Conservation (phyloP, 2,888 invertebrate genomes). For the Catonia carolina region DNA sequence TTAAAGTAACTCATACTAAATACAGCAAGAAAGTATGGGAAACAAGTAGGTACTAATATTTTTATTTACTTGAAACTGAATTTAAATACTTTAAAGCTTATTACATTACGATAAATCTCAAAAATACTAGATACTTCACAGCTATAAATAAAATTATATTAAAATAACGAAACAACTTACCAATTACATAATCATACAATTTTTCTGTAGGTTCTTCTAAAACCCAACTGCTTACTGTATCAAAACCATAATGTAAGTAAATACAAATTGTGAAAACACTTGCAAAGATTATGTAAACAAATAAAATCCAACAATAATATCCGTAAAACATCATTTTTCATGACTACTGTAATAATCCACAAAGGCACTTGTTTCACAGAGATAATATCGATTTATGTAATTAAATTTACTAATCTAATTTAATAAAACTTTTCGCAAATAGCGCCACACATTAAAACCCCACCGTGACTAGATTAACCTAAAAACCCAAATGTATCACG, state of each 20-base stretch:
- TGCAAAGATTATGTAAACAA: conserved; percentile 31
- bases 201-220: conserved; percentile 35
- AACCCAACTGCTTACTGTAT: conserved; percentile 37
- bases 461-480: too few species aligned
- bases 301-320: conserved; percentile 30
- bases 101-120: too few species aligned
- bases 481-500: too few species aligned
- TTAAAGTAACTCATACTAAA: too few species aligned
- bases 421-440: not conserved
- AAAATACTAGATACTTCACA: too few species aligned
- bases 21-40: too few species aligned
- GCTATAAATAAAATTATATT: too few species aligned
- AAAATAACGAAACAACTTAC: too few species aligned
- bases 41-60: too few species aligned
- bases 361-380: not conserved
- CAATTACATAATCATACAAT: conserved; percentile 56
- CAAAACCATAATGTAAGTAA: conserved; percentile 33
- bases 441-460: too few species aligned
- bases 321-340: conserved; percentile 2
- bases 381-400: not conserved
- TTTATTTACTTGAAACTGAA: too few species aligned
- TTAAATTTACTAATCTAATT: conserved; percentile 8
- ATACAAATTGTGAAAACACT: conserved; percentile 29
- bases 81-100: too few species aligned
- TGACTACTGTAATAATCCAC: not conserved